Evolutionary conservation across 2,113 vertebrate genomes (phyloP).

Genomic region (Pholis gunnellus): DNA sequence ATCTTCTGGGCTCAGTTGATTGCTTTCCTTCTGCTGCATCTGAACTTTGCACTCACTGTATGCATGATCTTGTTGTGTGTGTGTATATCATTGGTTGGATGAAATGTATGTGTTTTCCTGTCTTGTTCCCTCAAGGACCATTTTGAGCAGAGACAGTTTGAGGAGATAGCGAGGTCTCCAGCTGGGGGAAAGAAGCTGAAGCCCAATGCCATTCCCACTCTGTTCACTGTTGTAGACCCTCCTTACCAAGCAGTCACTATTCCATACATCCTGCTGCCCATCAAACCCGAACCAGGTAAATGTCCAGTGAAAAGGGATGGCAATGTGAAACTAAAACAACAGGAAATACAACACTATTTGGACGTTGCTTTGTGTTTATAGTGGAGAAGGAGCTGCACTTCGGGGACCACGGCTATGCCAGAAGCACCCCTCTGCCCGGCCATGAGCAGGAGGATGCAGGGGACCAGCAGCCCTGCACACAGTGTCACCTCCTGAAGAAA

Average conservation of each 20-base stretch:
- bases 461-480: conserved; percentile 76
- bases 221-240: conserved; percentile 81
- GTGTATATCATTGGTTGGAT: background rate
- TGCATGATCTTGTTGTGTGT: background rate
- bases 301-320: background rate
- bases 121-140: conserved; percentile 77
- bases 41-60: background rate
- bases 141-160: conserved; percentile 87
- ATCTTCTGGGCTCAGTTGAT: background rate
- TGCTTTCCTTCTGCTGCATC: background rate
- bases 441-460: conserved; percentile 73
- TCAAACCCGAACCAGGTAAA: conserved; percentile 84
- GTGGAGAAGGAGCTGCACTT: conserved; percentile 82
- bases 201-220: conserved; percentile 86
- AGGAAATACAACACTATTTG: background rate
- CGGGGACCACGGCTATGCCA: conserved; percentile 85
- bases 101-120: background rate
- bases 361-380: conserved; percentile 34
- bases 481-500: conserved; percentile 83
- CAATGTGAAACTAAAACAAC: background rate
- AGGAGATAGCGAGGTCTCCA: conserved; percentile 85
- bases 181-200: conserved; percentile 86
- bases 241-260: conserved; percentile 76
- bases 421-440: conserved; percentile 77
- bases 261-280: conserved; percentile 67